Evolutionary conservation across 2,113 vertebrate species (phyloP).

Genomic region (Odocoileus virginianus): DNA sequence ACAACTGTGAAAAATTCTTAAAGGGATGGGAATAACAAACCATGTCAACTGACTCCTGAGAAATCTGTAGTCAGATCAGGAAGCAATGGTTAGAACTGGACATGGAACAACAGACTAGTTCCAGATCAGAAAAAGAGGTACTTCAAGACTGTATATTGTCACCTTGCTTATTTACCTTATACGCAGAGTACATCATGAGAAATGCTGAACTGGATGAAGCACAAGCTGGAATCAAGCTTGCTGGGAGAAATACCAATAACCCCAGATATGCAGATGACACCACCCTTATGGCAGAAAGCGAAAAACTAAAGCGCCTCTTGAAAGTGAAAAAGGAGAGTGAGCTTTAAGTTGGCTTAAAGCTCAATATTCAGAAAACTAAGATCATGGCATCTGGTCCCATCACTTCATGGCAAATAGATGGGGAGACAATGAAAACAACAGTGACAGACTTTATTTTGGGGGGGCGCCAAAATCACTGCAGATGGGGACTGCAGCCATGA

Average conservation of each 20-base stretch:
- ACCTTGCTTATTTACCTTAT: not conserved
- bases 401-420: not conserved
- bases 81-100: not conserved
- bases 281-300: not conserved
- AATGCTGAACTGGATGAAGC: accelerated
- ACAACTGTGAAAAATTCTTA: not conserved
- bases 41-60: not conserved
- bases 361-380: not conserved
- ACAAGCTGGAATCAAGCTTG: not conserved
- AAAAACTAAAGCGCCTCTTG: not conserved
- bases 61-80: not conserved
- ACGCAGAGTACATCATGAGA: not conserved
- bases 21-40: not conserved
- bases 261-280: not conserved
- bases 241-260: not conserved
- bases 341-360: not conserved
- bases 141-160: not conserved
- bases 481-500: not conserved
- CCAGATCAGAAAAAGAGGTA: not conserved
- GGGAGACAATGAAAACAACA: not conserved
- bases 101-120: not conserved
- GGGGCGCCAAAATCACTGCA: not conserved
- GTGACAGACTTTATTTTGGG: not conserved
- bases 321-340: not conserved
- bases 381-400: not conserved